Conservation (phyloP, 1,140 invertebrate species). For the Plectrocnemia conspersa region DNA sequence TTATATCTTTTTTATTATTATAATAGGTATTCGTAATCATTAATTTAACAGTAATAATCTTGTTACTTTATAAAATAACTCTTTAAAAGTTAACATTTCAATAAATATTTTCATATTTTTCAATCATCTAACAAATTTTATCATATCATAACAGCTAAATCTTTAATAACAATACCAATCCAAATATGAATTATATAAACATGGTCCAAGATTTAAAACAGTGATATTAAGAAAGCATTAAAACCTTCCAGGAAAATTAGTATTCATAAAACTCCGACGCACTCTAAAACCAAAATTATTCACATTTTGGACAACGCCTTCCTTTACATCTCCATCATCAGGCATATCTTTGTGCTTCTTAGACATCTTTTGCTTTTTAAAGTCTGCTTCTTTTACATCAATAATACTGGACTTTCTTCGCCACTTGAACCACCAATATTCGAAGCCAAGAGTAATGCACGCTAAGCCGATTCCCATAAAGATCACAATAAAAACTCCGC, state of each 20-base stretch:
- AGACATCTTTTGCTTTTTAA: constrained; percentile 14
- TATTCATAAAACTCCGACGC: constrained; percentile 26
- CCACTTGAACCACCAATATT: constrained; percentile 92
- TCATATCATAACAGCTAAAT: neutral
- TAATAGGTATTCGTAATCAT: neutral
- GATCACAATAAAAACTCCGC: constrained; percentile 95
- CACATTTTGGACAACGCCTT: constrained; percentile 7
- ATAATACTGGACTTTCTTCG: constrained; percentile 56
- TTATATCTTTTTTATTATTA: constrained; percentile 28
- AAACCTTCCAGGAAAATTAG: constrained; percentile 29
- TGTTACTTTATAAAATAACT: neutral
- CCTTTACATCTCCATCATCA: constrained; percentile 7
- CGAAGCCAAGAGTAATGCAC: constrained; percentile 84
- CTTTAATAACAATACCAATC: neutral
- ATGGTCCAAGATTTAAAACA: too few relatives aligned
- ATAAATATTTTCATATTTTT: neutral
- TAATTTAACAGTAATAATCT: constrained; percentile 1
- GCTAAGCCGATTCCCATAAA: constrained; percentile 90
- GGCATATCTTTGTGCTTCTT: constrained; percentile 23
- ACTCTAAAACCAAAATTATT: constrained; percentile 31
- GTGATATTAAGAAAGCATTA: too few relatives aligned
- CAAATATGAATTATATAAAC: too few relatives aligned
- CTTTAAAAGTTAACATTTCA: neutral
- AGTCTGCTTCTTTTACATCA: constrained; percentile 50
- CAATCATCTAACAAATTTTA: constrained; percentile 6